Percentiles rank a stretch among this genome's conserved stretches.
Evolutionary conservation across 2,113 vertebrate species (phyloP).

Genomic region (Panthera uncia): DNA sequence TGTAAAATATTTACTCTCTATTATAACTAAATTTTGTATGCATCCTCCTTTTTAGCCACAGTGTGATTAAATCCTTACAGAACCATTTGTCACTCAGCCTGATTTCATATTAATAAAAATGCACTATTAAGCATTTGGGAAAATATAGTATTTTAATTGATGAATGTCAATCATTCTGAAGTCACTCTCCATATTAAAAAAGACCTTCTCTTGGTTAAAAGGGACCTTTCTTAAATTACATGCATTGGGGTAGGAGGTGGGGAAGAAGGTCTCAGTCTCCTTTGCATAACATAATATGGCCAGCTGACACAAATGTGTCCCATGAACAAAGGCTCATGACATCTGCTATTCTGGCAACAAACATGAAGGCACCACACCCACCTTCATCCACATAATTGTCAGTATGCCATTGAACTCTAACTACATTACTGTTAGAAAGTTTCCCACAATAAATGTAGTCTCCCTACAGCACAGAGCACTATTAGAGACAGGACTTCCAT

Average conservation of each 20-base stretch:
- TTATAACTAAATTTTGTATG: not conserved
- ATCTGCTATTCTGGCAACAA: not conserved
- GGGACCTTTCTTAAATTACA: not conserved
- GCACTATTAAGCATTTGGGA: not conserved
- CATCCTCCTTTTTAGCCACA: not conserved
- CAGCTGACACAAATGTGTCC: not conserved
- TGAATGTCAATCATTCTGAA: not conserved
- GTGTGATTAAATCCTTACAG: not conserved
- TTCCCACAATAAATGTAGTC: not conserved
- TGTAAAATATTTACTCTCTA: not conserved
- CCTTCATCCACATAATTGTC: not conserved
- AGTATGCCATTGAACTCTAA: not conserved
- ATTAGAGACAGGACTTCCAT: not conserved
- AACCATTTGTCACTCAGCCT: not conserved
- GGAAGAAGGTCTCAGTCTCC: not conserved
- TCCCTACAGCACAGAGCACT: not conserved
- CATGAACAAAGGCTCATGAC: not conserved
- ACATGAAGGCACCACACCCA: not conserved
- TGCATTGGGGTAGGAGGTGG: not conserved
- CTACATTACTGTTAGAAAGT: not conserved
- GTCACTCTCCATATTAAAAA: not conserved
- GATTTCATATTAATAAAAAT: not conserved
- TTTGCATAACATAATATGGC: not conserved
- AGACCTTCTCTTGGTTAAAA: not conserved
- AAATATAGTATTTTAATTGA: not conserved